Evolutionary conservation across 2,113 vertebrate genomes (phyloP).

Genomic region (Atlantisia rogersi): DNA sequence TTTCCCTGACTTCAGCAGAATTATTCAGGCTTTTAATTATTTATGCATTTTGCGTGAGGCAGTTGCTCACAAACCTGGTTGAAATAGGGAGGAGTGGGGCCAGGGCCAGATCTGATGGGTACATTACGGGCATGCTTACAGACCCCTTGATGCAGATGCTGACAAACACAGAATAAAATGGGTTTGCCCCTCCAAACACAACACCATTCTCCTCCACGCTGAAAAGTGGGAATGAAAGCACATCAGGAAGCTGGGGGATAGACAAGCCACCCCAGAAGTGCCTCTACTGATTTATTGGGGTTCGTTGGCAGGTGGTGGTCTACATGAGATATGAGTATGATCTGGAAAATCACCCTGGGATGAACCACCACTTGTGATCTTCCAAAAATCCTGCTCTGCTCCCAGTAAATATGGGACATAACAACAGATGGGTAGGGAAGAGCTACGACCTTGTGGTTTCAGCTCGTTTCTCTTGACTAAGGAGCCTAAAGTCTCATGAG

Average conservation of each 20-base stretch:
- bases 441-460: not conserved
- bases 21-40: not conserved
- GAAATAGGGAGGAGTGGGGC: not conserved
- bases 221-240: not conserved
- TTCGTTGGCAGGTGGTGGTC: not conserved
- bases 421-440: not conserved
- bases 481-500: not conserved
- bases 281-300: not conserved
- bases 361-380: not conserved
- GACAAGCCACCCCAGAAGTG: not conserved
- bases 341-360: not conserved
- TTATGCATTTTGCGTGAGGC: not conserved
- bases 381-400: not conserved
- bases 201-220: not conserved
- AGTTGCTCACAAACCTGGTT: not conserved
- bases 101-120: not conserved
- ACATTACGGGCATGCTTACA: not conserved
- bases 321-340: not conserved
- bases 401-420: not conserved
- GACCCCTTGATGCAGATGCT: not conserved
- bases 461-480: not conserved
- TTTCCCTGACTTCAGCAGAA: not conserved
- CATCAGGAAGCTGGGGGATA: rapidly evolving
- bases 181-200: not conserved
- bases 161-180: not conserved